Conservation (phyloP, 2,888 invertebrate species). For the Phorcus lineatus region DNA sequence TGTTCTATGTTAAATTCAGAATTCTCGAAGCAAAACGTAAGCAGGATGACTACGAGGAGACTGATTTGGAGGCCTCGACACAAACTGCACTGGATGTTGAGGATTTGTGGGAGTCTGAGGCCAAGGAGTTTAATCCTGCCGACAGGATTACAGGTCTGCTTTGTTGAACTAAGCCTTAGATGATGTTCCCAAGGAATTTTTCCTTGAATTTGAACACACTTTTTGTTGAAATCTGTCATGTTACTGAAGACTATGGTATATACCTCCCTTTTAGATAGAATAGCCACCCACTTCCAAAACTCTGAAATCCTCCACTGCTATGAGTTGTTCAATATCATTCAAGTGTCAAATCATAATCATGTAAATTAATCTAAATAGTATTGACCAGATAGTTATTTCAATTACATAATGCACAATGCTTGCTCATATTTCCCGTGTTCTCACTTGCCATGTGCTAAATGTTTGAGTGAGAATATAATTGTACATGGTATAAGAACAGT, state of each 20-base stretch:
- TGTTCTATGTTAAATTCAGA: slow-evolving; percentile 33
- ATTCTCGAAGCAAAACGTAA: slow-evolving; percentile 44
- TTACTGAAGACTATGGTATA: no score
- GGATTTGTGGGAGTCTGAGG: slow-evolving; percentile 85
- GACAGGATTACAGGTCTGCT: slow-evolving; percentile 80
- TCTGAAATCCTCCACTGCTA: not conserved
- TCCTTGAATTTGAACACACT: no score
- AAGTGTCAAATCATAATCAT: no score
- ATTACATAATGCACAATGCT: no score
- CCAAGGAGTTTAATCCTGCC: slow-evolving; percentile 83
- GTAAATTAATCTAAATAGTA: no score
- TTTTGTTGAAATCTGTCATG: no score
- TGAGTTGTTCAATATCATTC: not conserved
- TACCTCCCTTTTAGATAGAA: not conserved
- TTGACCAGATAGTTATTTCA: no score
- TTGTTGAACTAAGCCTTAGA: no score
- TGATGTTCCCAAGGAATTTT: not conserved
- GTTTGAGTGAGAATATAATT: no score
- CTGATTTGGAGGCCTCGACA: slow-evolving; percentile 45
- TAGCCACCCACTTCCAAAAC: not conserved
- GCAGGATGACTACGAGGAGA: slow-evolving; percentile 48
- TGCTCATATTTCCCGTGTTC: no score
- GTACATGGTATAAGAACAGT: no score
- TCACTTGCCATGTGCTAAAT: no score
- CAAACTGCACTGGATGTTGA: slow-evolving; percentile 88